Evolutionary conservation across 2,797 vertebrate genomes (phyloP), one percentile per base, ranked within the genome.

Genomic region (Acanthopagrus latus): DNA sequence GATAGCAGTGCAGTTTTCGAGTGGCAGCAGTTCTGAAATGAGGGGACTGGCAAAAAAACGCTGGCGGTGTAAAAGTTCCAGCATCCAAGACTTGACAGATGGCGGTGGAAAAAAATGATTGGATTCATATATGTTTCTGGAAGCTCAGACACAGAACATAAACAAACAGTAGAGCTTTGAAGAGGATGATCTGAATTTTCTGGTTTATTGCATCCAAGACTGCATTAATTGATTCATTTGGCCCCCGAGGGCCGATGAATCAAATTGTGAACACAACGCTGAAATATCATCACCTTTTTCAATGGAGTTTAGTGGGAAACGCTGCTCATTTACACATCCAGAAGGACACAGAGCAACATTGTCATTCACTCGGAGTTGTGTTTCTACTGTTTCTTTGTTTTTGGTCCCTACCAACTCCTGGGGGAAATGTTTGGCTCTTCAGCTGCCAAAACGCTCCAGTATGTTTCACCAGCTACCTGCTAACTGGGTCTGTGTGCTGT

Each of bases 141-240:
- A 62, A 44, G 8, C 5, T 51, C 2, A 20, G 54, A 29, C 33
- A 29, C 11, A 21, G 12, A 58, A 59, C 21, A 50, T 21, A 27
- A 59, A 20, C 20, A 60, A 29, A 69, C n/a, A 76, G 73, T 44
- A 38, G 11, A 2, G 57, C 41, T 69, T 47, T 48, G 12, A 23
- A 50, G 5, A 14, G 17, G 2, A 51, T 55, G 2, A 25, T 50
- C n/a, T 67, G 16, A 17, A 23, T 55, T 43, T 52, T 18, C 17
- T 25, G 5, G 6, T 73, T 76, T 70, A 23, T 46, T 23, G 5
- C 27, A 54, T 66, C 70, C n/a, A 1, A 47, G 23, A 14, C 12
- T 55, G 41, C 7, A 13, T 14, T 23, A 47, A 47, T 5, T 29
- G 16, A 13, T 20, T 47, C 12, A 18, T 55, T 25, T 7, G 4